phyloP scores from a whole-genome alignment of 2,888 invertebrate species.

The Clivina fossor region DNA sequence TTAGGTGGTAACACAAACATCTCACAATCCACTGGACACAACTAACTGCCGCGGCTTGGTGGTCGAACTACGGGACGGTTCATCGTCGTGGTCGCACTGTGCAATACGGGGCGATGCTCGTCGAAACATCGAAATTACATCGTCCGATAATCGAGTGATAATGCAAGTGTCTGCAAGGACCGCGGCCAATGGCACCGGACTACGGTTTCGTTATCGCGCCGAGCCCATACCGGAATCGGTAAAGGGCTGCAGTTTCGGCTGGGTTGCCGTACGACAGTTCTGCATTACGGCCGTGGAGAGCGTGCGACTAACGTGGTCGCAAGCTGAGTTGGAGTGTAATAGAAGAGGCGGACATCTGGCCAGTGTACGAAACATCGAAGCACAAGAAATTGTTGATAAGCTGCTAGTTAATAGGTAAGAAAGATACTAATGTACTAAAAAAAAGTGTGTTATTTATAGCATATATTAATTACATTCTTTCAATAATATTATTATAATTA shows the following conservation, averaged over 20 bases:
- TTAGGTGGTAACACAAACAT: neutral
- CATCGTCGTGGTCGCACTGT: constrained; percentile 63
- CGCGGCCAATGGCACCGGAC: constrained; percentile 38
- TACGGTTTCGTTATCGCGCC: constrained; percentile 66
- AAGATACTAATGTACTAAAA: too few species aligned
- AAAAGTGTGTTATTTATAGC: too few species aligned
- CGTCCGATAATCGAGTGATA: constrained; percentile 60
- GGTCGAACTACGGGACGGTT: constrained; percentile 60
- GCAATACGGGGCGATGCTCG: constrained; percentile 61
- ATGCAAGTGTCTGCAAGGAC: constrained; percentile 49
- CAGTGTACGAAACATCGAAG: constrained; percentile 64
- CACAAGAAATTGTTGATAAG: constrained; percentile 65
- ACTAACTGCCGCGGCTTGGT: constrained; percentile 54
- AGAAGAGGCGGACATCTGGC: constrained; percentile 68
- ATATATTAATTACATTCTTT: too few species aligned
- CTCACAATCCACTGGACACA: constrained; percentile 10
- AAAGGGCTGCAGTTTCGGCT: constrained; percentile 70
- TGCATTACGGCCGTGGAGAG: constrained; percentile 66
- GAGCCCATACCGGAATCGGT: constrained; percentile 63
- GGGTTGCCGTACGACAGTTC: constrained; percentile 67
- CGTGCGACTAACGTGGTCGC: constrained; percentile 62
- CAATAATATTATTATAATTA: too few species aligned
- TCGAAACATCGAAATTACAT: constrained; percentile 62
- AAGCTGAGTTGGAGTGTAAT: constrained; percentile 68
- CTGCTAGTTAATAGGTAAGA: constrained; percentile 66